phyloP scores from a whole-genome alignment of 2,797 vertebrate species.

The Acanthurus tractus region DNA sequence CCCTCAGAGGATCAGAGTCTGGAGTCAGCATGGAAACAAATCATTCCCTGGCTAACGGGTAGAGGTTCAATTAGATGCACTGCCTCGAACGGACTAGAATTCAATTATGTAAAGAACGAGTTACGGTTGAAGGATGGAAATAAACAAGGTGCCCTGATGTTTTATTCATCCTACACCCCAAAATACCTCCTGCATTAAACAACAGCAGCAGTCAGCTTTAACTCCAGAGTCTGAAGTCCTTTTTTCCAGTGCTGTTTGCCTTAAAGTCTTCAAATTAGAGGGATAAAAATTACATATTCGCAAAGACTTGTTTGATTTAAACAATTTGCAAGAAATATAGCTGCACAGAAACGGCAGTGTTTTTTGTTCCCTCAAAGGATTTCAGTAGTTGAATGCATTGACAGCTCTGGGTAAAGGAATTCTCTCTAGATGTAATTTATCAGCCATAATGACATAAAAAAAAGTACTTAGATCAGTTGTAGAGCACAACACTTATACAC shows the following conservation, averaged over 20 bases:
- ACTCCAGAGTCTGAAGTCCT: constrained; percentile 31
- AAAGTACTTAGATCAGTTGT: background rate
- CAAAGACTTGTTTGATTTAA: constrained; percentile 36
- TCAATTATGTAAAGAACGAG: constrained; percentile 80
- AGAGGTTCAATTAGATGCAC: constrained; percentile 77
- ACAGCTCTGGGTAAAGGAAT: background rate
- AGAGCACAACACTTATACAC: background rate
- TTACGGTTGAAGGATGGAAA: constrained; percentile 79
- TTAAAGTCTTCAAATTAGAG: constrained; percentile 56
- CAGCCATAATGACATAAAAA: constrained; percentile 16
- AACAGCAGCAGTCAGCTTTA: constrained; percentile 55
- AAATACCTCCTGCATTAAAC: constrained; percentile 78
- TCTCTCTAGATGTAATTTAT: constrained; percentile 27
- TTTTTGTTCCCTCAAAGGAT: constrained; percentile 43
- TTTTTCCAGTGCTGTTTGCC: constrained; percentile 34
- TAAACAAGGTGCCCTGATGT: constrained; percentile 80
- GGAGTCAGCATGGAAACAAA: constrained; percentile 74
- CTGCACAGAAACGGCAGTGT: constrained; percentile 7
- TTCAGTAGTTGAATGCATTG: background rate
- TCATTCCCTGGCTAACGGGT: constrained; percentile 69
- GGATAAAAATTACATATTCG: constrained; percentile 48
- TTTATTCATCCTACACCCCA: constrained; percentile 78
- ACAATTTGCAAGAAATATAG: constrained; percentile 36
- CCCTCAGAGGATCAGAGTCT: constrained; percentile 45
- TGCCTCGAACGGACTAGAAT: constrained; percentile 69